Evolutionary conservation across 64 coral and sea anemone genomes (phyloP), one percentile per base, ranked within the genome.

Genomic region (Stylophora pistillata): DNA sequence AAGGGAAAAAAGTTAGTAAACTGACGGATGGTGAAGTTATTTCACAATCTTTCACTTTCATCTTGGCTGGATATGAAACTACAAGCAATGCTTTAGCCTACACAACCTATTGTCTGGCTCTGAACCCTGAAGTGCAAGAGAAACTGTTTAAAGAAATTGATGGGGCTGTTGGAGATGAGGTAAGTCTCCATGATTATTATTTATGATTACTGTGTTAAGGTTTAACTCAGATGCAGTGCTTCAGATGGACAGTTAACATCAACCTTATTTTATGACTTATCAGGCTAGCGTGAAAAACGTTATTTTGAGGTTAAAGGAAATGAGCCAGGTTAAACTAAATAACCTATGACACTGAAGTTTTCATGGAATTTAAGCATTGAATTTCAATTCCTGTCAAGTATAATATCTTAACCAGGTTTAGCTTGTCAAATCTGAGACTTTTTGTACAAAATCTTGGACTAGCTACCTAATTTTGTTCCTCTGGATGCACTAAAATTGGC

Each of bases 21-120:
- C 71, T 91, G 56, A 91, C 78, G 47, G 89, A 91, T 37, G 71
- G 62, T n/a, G 89, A 91, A 91, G 83, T 91, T 79, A 62, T 81
- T 17, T 78, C 78, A 61, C 78, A 79, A n/a, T 84, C 78, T 21
- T 52, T 84, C 53, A 84, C 89, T 30, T 91, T 91, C 34, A 79
- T 91, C 15, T 34, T 91, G 15, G 89, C 89, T 21, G 89, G 89
- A 32, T 91, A 84, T 30, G 89, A 91, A 15, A 91, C 89, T 53
- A 91, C 89, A 15, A 84, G 74, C 23, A 91, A 91, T 74, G 74
- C 89, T 15, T 56, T 91, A 7, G 58, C 89, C 9, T 23, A 84
- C 32, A 61, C 57, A 16, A 58, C 78, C 5, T 74, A 91, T 70
- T 91, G 81, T 57, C 79, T 91, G 9, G 73, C 89, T 47, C 29